A percentile compares a stretch with the other conserved stretches of the same genome.
Evolutionary conservation across 2,888 invertebrate species (phyloP).

Genomic region (Willowsia nigromaculata): DNA sequence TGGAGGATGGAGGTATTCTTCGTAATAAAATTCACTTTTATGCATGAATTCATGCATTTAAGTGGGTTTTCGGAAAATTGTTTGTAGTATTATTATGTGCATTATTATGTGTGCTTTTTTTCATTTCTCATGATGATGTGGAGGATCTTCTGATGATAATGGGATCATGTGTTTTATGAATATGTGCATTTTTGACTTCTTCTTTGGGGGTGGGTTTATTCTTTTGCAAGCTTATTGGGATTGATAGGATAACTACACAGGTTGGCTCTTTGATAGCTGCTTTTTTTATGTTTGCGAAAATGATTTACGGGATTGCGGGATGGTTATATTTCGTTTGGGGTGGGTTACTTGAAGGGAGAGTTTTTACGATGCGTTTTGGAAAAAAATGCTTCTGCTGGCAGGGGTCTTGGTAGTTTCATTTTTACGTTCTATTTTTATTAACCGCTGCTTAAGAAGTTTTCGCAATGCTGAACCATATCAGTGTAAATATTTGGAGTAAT

Average conservation of each 20-base stretch:
- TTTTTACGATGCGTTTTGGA: constrained; percentile 45
- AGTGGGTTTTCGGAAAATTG: constrained; percentile 20
- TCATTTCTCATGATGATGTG: too few relatives aligned
- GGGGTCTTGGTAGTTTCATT: not conserved
- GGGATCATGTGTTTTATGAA: constrained; percentile 61
- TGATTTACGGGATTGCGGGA: constrained; percentile 63
- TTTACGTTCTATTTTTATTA: not conserved
- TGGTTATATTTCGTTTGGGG: not conserved
- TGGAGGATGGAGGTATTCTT: too few relatives aligned
- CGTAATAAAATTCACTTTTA: constrained; percentile 59
- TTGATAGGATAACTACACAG: not conserved
- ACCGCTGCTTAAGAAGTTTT: not conserved
- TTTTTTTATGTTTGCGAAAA: constrained; percentile 33
- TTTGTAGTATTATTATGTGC: constrained; percentile 41
- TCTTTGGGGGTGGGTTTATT: constrained; percentile 21
- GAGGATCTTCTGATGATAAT: not conserved
- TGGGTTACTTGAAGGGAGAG: not conserved
- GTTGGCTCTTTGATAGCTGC: not conserved
- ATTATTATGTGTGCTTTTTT: not conserved
- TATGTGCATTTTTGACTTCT: constrained; percentile 69
- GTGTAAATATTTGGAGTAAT: constrained; percentile 44
- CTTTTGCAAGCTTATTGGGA: not conserved
- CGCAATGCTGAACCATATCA: not conserved
- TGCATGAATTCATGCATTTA: constrained; percentile 65
- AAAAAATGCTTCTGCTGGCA: constrained; percentile 9